phyloP scores from a whole-genome alignment of 2,797 vertebrate genomes.

The Coreius guichenoti region DNA sequence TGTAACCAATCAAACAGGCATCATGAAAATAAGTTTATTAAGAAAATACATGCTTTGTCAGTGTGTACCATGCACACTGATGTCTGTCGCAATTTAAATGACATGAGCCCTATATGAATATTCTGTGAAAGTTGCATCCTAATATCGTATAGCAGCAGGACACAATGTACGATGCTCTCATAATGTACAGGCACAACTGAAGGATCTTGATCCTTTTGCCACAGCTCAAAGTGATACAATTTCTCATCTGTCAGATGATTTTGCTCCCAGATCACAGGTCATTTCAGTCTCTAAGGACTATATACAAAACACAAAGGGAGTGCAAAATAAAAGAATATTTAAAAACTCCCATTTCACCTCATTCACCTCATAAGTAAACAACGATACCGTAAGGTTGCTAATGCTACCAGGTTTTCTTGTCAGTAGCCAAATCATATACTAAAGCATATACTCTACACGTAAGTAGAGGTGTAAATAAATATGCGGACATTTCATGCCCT shows the following conservation, averaged over 20 bases:
- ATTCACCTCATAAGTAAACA: neutral
- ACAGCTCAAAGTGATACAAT: constrained; percentile 23
- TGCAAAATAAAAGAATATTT: constrained; percentile 10
- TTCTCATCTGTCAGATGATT: neutral
- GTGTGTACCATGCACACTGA: constrained; percentile 8
- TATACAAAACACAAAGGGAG: constrained; percentile 17
- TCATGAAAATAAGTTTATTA: constrained; percentile 54
- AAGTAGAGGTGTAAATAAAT: neutral
- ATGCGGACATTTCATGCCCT: neutral
- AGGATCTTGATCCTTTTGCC: constrained; percentile 38
- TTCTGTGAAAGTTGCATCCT: constrained; percentile 28
- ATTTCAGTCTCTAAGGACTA: constrained; percentile 30
- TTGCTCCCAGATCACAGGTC: constrained; percentile 27
- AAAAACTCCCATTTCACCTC: neutral
- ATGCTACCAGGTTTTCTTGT: neutral
- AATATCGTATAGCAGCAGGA: constrained; percentile 50
- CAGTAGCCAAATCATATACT: constrained; percentile 1
- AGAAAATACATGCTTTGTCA: constrained; percentile 54
- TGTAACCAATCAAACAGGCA: neutral
- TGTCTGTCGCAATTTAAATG: constrained; percentile 6
- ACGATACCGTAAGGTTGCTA: constrained; percentile 5
- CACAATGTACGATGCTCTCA: neutral
- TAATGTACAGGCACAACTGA: constrained; percentile 44
- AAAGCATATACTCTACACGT: neutral
- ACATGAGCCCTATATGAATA: constrained; percentile 39